Conservation (phyloP, 1,140 invertebrate genomes). For the Diachasmimorpha longicaudata region DNA sequence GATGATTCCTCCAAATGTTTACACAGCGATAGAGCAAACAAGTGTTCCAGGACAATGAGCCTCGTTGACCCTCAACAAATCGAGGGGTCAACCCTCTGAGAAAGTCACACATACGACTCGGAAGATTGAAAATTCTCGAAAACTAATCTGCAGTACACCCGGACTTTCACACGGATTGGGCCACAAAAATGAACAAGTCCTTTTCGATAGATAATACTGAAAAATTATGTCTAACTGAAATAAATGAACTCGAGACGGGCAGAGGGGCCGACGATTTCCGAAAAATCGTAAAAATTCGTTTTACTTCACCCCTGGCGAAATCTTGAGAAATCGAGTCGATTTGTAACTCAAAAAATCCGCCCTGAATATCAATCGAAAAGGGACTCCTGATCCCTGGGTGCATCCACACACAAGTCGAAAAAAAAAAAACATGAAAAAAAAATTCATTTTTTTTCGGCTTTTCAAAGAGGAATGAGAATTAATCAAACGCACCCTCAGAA, state of each 20-base stretch:
- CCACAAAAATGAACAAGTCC: background rate
- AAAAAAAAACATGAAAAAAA: background rate
- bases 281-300: background rate
- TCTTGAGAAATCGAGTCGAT: constrained; percentile 23
- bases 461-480: background rate
- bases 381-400: too few species aligned
- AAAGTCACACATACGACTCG: background rate
- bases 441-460: background rate
- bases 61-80: background rate
- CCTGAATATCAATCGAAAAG: background rate
- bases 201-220: background rate
- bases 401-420: background rate
- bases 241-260: background rate
- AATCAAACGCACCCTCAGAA: background rate
- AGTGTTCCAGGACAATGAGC: background rate
- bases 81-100: background rate
- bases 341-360: constrained; percentile 8
- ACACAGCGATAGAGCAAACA: background rate
- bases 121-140: background rate
- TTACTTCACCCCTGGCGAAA: background rate
- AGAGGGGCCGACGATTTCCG: background rate
- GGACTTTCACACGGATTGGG: too few species aligned
- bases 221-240: background rate
- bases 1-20: background rate
- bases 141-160: background rate